phyloP scores from a whole-genome alignment of 2,888 invertebrate species.

The Lasioglossum morio region DNA sequence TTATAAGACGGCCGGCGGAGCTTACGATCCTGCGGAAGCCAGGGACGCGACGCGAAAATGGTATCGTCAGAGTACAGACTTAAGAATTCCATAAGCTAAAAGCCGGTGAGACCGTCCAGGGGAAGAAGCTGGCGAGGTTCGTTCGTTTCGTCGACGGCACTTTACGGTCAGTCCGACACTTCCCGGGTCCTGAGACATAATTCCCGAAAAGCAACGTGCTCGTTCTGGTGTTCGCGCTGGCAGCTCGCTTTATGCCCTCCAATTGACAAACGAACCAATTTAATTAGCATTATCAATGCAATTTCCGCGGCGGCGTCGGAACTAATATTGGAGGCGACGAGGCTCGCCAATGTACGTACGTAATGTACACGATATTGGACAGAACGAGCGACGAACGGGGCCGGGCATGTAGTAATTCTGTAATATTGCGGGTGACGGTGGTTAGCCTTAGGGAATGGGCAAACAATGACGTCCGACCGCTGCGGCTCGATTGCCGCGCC shows the following conservation, averaged over 20 bases:
- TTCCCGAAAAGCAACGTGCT: constrained; percentile 26
- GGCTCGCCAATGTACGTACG: constrained; percentile 66
- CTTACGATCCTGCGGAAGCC: constrained; percentile 6
- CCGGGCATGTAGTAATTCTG: constrained; percentile 75
- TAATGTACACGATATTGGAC: constrained; percentile 71
- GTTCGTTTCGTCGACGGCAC: neutral
- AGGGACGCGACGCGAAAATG: neutral
- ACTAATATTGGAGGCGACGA: constrained; percentile 77
- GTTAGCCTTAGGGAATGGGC: constrained; percentile 76
- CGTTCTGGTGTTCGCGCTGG: neutral
- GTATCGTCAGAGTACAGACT: constrained; percentile 13
- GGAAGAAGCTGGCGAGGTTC: neutral
- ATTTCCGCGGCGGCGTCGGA: constrained; percentile 74
- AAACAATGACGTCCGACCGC: constrained; percentile 78
- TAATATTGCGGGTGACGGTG: constrained; percentile 77
- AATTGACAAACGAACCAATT: constrained; percentile 72
- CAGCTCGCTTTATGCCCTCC: constrained; percentile 41
- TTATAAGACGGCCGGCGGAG: neutral
- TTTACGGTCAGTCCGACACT: constrained; percentile 19
- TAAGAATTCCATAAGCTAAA: constrained; percentile 54
- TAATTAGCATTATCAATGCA: constrained; percentile 79
- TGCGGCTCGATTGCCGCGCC: constrained; percentile 71
- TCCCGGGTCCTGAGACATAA: neutral
- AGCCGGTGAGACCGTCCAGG: constrained; percentile 1
- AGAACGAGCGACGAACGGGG: constrained; percentile 69